A percentile compares a stretch with the other conserved stretches of the same genome.
phyloP scores from a whole-genome alignment of 2,797 vertebrate species.

The Anguilla obscura region DNA sequence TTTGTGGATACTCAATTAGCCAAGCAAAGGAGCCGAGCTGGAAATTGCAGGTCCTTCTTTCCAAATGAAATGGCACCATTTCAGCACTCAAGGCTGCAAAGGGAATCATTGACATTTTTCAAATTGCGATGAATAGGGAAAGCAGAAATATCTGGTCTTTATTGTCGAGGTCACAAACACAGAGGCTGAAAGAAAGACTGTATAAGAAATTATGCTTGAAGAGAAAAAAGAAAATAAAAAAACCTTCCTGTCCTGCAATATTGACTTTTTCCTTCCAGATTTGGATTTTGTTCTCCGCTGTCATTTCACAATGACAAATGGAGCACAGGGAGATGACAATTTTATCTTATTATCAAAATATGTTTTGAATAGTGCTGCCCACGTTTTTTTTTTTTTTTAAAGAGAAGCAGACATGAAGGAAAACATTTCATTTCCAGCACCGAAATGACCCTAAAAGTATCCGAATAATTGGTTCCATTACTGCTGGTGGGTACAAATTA shows the following conservation, averaged over 20 bases:
- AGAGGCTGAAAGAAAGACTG: neutral
- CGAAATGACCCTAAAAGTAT: constrained; percentile 45
- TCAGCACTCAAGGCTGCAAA: neutral
- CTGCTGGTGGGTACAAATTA: constrained; percentile 42
- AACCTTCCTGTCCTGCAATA: neutral
- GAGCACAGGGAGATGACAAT: neutral
- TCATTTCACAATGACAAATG: neutral
- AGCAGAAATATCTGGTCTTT: neutral
- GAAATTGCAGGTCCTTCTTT: neutral
- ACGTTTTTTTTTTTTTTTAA: neutral
- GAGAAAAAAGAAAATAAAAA: neutral
- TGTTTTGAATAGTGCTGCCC: constrained; percentile 1
- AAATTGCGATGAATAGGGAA: constrained; percentile 13
- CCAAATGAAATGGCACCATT: neutral
- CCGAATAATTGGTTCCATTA: constrained; percentile 52
- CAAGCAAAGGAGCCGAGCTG: neutral
- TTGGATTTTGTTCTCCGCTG: neutral
- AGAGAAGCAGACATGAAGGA: constrained; percentile 8
- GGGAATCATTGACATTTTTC: constrained; percentile 14
- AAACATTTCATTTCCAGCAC: constrained; percentile 35
- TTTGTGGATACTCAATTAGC: neutral
- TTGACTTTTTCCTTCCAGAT: neutral
- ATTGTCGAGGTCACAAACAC: neutral
- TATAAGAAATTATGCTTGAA: neutral
- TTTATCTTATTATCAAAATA: constrained; percentile 22